These are phyloP conservation scores for Stigmatopora argus DNA, from an alignment of 2,113 vertebrate genomes.

Conservation along the genomic window DNA sequence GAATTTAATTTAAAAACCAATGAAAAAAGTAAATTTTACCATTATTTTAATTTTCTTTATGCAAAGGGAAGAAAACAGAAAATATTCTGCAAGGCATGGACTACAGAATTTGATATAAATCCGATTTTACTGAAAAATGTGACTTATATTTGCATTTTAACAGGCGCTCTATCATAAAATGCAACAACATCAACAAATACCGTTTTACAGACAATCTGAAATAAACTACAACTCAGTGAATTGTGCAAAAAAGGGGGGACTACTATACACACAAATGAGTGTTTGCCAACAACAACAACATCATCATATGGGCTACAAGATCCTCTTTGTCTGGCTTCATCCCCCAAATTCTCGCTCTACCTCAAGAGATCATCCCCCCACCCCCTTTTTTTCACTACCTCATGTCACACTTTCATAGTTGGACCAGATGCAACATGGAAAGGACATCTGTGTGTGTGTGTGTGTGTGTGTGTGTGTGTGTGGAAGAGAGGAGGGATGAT, in stretches of 20 bases:
- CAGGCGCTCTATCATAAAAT: too few species aligned
- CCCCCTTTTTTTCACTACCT: constrained; percentile 15
- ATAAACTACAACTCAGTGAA: neutral
- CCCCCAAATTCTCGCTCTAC: constrained; percentile 9
- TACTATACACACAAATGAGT: neutral
- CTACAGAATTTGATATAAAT: too few species aligned
- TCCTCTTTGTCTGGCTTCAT: neutral
- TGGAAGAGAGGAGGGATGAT: constrained; percentile 55
- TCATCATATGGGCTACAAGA: neutral
- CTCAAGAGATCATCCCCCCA: constrained; percentile 37
- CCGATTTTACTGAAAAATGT: too few species aligned
- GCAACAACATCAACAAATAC: too few species aligned
- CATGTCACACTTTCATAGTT: constrained; percentile 44
- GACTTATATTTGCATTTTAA: too few species aligned
- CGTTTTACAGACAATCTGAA: neutral
- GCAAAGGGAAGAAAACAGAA: too few species aligned
- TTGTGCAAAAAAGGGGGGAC: neutral
- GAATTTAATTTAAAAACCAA: too few species aligned
- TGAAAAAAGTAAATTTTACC: too few species aligned
- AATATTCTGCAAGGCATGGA: too few species aligned
- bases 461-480: neutral
- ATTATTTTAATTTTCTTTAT: too few species aligned
- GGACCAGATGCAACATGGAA: constrained; percentile 47
- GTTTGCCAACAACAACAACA: neutral
- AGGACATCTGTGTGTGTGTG: neutral